Percentiles rank a stretch among this genome's conserved stretches.
Evolutionary conservation across 2,888 invertebrate genomes (phyloP).

Genomic region (Euclidia mi): DNA sequence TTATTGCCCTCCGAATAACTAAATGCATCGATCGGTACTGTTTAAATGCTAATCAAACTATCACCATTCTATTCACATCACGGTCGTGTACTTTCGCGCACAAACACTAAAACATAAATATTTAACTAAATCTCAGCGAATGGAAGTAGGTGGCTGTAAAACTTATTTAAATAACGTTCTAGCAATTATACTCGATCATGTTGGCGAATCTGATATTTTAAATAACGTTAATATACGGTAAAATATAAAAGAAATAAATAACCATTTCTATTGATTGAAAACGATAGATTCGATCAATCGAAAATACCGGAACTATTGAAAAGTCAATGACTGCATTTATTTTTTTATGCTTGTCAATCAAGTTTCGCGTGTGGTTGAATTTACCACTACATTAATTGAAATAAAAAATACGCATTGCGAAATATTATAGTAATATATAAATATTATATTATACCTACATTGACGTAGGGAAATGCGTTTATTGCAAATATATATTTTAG

Average conservation of each 20-base stretch:
- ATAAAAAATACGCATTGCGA: constrained; percentile 11
- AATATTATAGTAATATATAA: no score
- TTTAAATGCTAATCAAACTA: constrained; percentile 62
- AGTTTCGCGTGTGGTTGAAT: constrained; percentile 27
- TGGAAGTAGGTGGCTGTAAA: constrained; percentile 2
- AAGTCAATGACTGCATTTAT: constrained; percentile 52
- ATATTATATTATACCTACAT: neutral
- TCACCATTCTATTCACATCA: constrained; percentile 57
- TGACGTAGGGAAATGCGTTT: no score
- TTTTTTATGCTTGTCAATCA: constrained; percentile 49
- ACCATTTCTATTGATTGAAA: constrained; percentile 31
- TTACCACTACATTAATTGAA: constrained; percentile 38
- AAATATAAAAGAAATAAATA: constrained; percentile 21
- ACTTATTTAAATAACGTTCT: constrained; percentile 7
- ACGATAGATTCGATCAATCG: constrained; percentile 6
- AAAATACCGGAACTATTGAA: constrained; percentile 42
- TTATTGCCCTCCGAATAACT: constrained; percentile 51
- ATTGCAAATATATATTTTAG: constrained; percentile 1
- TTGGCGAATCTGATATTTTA: constrained; percentile 6
- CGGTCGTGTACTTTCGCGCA: constrained; percentile 41
- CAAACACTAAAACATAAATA: constrained; percentile 24
- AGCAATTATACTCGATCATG: neutral
- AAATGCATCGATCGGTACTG: constrained; percentile 50
- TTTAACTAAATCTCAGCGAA: constrained; percentile 8
- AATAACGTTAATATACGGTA: constrained; percentile 4